A percentile compares a stretch with the other conserved stretches of the same genome.
These are phyloP conservation scores for Microdon myrmicae DNA, from an alignment of 2,888 invertebrate species.

Conservation along the genomic window DNA sequence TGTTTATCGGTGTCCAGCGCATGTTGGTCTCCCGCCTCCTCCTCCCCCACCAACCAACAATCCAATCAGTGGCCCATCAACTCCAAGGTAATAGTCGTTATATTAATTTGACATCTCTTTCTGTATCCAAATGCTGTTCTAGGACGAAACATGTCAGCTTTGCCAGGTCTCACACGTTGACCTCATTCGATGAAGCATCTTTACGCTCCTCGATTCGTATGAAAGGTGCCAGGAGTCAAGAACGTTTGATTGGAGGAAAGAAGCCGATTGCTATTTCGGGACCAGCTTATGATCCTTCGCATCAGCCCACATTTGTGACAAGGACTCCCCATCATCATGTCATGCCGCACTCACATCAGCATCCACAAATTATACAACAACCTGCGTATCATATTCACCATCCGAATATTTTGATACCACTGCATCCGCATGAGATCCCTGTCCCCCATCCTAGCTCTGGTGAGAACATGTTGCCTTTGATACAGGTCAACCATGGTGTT, in stretches of 20 bases:
- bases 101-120: neutral
- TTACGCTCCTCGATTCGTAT: slow-evolving; percentile 67
- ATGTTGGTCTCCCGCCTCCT: slow-evolving; percentile 70
- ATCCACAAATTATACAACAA: slow-evolving; percentile 53
- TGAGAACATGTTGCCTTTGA: slow-evolving; percentile 37
- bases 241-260: slow-evolving; percentile 80
- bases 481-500: slow-evolving; percentile 28
- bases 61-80: slow-evolving; percentile 64
- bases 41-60: slow-evolving; percentile 73
- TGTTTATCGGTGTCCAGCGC: slow-evolving; percentile 70
- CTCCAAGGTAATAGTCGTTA: slow-evolving; percentile 58
- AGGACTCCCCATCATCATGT: slow-evolving; percentile 53
- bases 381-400: slow-evolving; percentile 49
- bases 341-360: slow-evolving; percentile 53
- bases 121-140: slow-evolving; percentile 54
- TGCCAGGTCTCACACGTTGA: slow-evolving; percentile 86
- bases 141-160: slow-evolving; percentile 92
- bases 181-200: slow-evolving; percentile 81
- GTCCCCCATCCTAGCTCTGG: slow-evolving; percentile 52
- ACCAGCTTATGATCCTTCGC: slow-evolving; percentile 58
- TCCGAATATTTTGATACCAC: slow-evolving; percentile 39
- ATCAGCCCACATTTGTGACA: slow-evolving; percentile 53
- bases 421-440: slow-evolving; percentile 58
- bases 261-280: slow-evolving; percentile 68
- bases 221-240: slow-evolving; percentile 71